Base-by-base conservation (phyloP, 2,113 vertebrate species). In the Lasiurus borealis region DNA sequence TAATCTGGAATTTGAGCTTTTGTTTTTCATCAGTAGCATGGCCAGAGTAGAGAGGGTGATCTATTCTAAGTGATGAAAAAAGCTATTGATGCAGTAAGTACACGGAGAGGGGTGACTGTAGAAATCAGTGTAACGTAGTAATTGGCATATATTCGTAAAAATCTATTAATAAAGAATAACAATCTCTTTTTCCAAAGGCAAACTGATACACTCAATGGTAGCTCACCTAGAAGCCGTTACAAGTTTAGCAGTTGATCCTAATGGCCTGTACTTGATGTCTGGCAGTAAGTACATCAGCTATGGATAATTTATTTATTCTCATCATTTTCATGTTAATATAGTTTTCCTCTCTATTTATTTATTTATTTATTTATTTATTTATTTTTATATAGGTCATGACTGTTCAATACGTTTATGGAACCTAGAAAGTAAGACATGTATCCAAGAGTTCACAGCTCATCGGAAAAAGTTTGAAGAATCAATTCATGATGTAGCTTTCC, bases 381-480 rank as follows among this genome's bases (percentile, higher is more conserved):
- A 84, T 96, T 96, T 96, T 93, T 44, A 4, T 83, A 76, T 98
- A 99, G 99, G 99, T 98, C 99, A 99, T 8, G 99, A 99, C 98
- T 99, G 99, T 98, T 99, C 99, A 0, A 99, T 99, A 97, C 99
- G 99, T 73, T 98, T 99, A 96, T 99, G 99, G 99, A 99, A 99
- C 98, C 99, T 99, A 97, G 99, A 99, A 98, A 99, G 99, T 98
- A 99, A 99, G 98, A 99, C 99, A 10, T 99, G 99, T 98, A 99
- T 99, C 98, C 99, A 99, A 92, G 99, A 99, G 97, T 99, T 99
- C 98, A 99, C 99, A 9, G 99, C 99, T 96, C 99, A 99, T 98
- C 98, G 99, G 97, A 99, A 99, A 98, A 99, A 99, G 97, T 99
- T 99, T 66, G 99, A 99, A 87, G 99, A 99, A 97, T 99, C 99